phyloP scores from a whole-genome alignment of 2,888 invertebrate species.

The Heliconius hortense region DNA sequence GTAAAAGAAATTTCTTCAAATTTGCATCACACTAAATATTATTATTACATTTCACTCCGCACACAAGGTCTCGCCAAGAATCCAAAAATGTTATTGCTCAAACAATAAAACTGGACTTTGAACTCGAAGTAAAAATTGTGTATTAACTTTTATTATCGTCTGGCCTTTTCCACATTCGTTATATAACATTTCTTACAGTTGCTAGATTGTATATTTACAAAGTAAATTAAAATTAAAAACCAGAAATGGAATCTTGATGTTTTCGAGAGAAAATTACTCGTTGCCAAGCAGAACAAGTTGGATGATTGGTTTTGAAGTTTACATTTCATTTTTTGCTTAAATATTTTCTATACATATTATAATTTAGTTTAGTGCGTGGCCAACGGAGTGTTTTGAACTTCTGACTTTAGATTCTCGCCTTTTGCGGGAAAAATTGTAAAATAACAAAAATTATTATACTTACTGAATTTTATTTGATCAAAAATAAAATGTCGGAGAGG shows the following conservation, averaged over 20 bases:
- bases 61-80: conserved; percentile 1
- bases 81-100: conserved; percentile 42
- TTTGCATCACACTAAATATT: not conserved
- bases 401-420: too few species aligned
- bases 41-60: not conserved
- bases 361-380: not conserved
- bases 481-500: too few species aligned
- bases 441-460: too few species aligned
- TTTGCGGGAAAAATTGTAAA: too few species aligned
- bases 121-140: conserved; percentile 36
- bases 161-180: conserved; percentile 26
- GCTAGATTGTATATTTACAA: conserved; percentile 31
- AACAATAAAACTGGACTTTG: conserved; percentile 54
- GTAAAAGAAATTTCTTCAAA: not conserved
- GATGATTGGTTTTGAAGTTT: conserved; percentile 11
- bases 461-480: too few species aligned
- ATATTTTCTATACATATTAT: too few species aligned
- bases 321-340: not conserved
- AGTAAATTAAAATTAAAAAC: conserved; percentile 37
- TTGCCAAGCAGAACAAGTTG: conserved; percentile 29
- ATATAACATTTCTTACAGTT: conserved; percentile 29
- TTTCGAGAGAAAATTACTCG: conserved; percentile 36
- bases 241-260: conserved; percentile 34
- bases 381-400: too few species aligned
- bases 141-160: conserved; percentile 21